Conservation (phyloP, 2,888 invertebrate genomes). For the Plusia festucae region DNA sequence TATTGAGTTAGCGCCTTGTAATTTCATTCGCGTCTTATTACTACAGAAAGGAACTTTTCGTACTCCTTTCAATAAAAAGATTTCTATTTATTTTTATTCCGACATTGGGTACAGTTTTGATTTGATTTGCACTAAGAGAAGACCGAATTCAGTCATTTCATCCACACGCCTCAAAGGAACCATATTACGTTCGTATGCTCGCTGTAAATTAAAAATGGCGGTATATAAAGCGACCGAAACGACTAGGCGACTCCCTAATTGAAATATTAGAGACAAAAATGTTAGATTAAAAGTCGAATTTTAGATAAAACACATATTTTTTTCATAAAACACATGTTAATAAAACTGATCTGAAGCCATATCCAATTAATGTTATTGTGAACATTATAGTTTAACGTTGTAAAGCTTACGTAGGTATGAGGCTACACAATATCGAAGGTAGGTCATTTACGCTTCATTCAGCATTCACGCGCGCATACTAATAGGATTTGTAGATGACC, state of each 20-base stretch:
- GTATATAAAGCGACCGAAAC: not conserved
- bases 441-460: conserved; percentile 36
- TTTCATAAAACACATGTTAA: too few species aligned
- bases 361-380: conserved; percentile 10
- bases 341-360: not conserved
- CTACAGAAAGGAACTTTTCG: conserved; percentile 29
- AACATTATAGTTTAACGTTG: not conserved
- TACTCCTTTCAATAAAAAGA: conserved; percentile 8
- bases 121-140: too few species aligned
- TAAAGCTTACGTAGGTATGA: conserved; percentile 10
- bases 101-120: not conserved
- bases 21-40: conserved; percentile 29
- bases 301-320: not conserved
- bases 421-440: conserved; percentile 19
- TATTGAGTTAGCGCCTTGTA: conserved; percentile 34
- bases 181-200: not conserved
- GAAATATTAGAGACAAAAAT: not conserved
- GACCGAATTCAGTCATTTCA: not conserved
- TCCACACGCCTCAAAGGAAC: not conserved
- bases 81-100: not conserved
- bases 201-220: not conserved
- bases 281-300: not conserved
- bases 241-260: not conserved
- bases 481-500: conserved; percentile 34
- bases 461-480: conserved; percentile 32